Evolutionary conservation across 2,888 invertebrate genomes (phyloP).

Genomic region (Lottia scabra): DNA sequence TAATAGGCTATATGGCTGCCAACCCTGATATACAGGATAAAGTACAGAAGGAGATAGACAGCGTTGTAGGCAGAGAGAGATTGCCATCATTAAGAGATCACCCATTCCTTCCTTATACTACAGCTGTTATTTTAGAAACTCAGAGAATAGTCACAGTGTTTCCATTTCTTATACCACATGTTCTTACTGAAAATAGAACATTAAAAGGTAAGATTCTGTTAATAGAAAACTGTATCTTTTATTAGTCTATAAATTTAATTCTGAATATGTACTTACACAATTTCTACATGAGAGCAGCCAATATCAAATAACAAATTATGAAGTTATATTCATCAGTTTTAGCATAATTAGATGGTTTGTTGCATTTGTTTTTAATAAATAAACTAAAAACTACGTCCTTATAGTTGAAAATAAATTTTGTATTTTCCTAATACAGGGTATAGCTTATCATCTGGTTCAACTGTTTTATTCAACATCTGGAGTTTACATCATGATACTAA

Average conservation of each 20-base stretch:
- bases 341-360: no score
- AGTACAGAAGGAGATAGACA: constrained; percentile 50
- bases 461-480: constrained; percentile 55
- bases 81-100: constrained; percentile 51
- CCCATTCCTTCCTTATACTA: constrained; percentile 51
- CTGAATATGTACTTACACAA: no score
- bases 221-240: neutral
- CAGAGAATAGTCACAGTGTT: constrained; percentile 50
- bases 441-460: constrained; percentile 43
- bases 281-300: no score
- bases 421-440: constrained; percentile 36
- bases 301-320: no score
- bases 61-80: constrained; percentile 48
- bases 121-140: constrained; percentile 54
- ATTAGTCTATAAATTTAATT: no score
- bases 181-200: constrained; percentile 34
- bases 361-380: no score
- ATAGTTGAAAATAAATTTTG: neutral
- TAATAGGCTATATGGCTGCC: constrained; percentile 49
- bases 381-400: no score
- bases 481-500: constrained; percentile 54
- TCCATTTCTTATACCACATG: constrained; percentile 55
- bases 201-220: constrained; percentile 41
- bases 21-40: constrained; percentile 48
- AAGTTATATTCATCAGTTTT: no score